These are phyloP conservation scores for Yponomeuta malinellus DNA, from an alignment of 2,888 invertebrate genomes.

Conservation along the genomic window DNA sequence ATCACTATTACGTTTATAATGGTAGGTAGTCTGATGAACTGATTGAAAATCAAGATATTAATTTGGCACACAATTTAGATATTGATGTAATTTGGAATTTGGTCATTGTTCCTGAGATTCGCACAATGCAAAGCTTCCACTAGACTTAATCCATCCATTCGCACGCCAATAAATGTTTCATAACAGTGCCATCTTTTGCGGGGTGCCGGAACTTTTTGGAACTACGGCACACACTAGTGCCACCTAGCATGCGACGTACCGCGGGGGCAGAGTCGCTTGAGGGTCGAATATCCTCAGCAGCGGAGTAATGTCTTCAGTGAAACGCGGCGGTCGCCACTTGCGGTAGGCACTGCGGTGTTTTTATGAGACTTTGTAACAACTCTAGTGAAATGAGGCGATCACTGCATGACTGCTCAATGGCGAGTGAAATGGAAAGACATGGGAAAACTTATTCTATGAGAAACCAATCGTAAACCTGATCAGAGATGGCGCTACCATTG, in stretches of 20 bases:
- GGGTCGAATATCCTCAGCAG: slow-evolving; percentile 87
- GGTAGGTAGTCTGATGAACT: not conserved
- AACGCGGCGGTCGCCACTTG: slow-evolving; percentile 89
- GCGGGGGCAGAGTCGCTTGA: slow-evolving; percentile 73
- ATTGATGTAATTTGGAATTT: not conserved
- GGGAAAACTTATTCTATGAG: not conserved
- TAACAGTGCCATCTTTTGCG: slow-evolving; percentile 52
- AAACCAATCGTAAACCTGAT: not conserved
- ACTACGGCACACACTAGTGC: slow-evolving; percentile 58
- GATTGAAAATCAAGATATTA: not conserved
- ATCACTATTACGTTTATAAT: not conserved
- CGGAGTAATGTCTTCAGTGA: slow-evolving; percentile 86
- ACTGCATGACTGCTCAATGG: not conserved
- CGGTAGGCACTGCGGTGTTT: slow-evolving; percentile 80
- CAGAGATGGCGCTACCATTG: not conserved
- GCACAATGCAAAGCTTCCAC: slow-evolving; percentile 30
- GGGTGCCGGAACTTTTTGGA: slow-evolving; percentile 31
- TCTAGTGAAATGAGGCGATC: not conserved
- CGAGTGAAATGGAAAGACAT: not conserved
- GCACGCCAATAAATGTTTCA: slow-evolving; percentile 1
- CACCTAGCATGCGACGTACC: slow-evolving; percentile 70
- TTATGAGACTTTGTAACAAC: not conserved
- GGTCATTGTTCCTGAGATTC: not conserved
- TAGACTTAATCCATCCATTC: slow-evolving; percentile 10
- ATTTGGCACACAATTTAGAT: not conserved